Evolutionary conservation across 1,140 invertebrate species (phyloP).

Genomic region (Drosophila melanica): DNA sequence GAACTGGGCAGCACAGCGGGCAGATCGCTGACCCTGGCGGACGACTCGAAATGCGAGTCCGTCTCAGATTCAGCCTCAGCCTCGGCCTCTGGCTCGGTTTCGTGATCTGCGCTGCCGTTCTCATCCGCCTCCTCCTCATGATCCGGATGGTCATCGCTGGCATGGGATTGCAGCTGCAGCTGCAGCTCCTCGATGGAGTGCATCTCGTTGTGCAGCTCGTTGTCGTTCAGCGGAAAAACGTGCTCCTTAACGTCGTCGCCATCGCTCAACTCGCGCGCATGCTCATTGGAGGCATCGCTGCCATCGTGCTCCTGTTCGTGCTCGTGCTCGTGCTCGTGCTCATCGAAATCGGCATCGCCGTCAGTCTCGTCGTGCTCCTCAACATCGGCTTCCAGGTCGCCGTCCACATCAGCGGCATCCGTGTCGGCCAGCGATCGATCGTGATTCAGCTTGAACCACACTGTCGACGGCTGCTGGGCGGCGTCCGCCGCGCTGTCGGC

Average conservation of each 20-base stretch:
- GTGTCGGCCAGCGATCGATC: constrained; percentile 68
- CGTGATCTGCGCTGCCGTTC: constrained; percentile 50
- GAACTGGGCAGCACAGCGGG: constrained; percentile 55
- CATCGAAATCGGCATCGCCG: constrained; percentile 61
- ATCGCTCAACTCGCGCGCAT: constrained; percentile 46
- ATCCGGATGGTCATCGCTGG: constrained; percentile 32
- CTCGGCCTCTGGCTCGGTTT: constrained; percentile 42
- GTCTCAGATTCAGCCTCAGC: constrained; percentile 41
- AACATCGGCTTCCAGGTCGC: constrained; percentile 40
- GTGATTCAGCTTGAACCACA: constrained; percentile 77
- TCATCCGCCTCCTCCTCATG: constrained; percentile 58
- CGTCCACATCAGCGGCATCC: constrained; percentile 49
- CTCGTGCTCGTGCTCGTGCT: constrained; percentile 56
- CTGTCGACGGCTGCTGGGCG: constrained; percentile 68
- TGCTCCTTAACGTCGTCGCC: constrained; percentile 67
- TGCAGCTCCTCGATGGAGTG: constrained; percentile 75
- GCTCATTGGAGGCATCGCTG: constrained; percentile 39
- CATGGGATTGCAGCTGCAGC: constrained; percentile 61
- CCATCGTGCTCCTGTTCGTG: constrained; percentile 44
- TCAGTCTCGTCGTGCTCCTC: constrained; percentile 45
- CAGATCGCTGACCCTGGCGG: constrained; percentile 28
- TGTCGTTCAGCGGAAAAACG: constrained; percentile 72
- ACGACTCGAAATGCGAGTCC: constrained; percentile 50
- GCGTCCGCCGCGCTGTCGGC: constrained; percentile 38
- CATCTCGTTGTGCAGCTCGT: constrained; percentile 71